Conservation (phyloP, 2,113 vertebrate genomes). For the Myanophis thanlyinensis region DNA sequence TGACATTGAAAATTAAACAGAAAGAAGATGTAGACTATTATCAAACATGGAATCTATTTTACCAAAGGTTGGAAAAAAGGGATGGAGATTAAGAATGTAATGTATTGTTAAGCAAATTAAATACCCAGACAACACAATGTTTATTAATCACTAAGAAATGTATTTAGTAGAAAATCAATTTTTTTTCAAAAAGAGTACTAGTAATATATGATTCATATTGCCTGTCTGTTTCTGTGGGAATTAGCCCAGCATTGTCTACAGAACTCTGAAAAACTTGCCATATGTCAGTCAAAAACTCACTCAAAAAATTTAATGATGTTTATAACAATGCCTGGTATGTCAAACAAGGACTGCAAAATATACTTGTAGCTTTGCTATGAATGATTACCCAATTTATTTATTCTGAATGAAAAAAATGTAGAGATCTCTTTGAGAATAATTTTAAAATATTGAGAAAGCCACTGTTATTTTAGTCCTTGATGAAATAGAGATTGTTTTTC, state of each 20-base stretch:
- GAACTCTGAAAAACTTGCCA: background rate
- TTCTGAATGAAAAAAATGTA: background rate
- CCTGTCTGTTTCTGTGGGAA: slow-evolving; percentile 1
- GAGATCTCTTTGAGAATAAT: slow-evolving; percentile 12
- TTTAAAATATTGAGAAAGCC: slow-evolving; percentile 12
- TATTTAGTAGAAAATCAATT: no score
- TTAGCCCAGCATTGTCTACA: background rate
- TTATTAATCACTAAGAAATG: no score
- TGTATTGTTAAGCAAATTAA: no score
- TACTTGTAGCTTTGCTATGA: slow-evolving; percentile 9
- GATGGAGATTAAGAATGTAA: no score
- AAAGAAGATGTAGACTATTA: no score
- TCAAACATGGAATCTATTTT: no score
- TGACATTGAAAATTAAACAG: no score
- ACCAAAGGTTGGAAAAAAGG: no score
- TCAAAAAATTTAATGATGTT: slow-evolving; percentile 9
- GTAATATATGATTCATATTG: background rate
- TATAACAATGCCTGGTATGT: background rate
- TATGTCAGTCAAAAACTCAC: slow-evolving; percentile 1
- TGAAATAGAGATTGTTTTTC: slow-evolving; percentile 16
- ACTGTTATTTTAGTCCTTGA: background rate
- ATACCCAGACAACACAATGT: no score
- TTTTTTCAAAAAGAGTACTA: no score
- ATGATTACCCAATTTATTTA: slow-evolving; percentile 38
- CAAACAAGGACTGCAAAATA: slow-evolving; percentile 22